A percentile compares a stretch with the other conserved stretches of the same genome.
These are phyloP conservation scores for Aphaenogaster rudis DNA, from an alignment of 1,140 invertebrate genomes.

Conservation along the genomic window DNA sequence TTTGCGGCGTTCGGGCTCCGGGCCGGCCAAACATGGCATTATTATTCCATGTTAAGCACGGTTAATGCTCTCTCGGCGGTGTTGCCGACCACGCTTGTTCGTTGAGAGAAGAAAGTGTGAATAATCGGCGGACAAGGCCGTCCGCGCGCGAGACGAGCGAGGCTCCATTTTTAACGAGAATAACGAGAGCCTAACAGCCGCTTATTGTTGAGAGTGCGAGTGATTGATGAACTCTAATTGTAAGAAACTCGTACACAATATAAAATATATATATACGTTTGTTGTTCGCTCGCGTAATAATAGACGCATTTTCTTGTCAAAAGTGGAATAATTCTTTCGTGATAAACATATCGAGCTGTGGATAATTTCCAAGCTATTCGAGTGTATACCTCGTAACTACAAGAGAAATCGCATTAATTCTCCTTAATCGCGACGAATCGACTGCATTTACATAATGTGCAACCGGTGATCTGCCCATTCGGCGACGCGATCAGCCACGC, in stretches of 20 bases:
- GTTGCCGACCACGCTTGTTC: slow-evolving; percentile 10
- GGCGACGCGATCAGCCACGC: neutral
- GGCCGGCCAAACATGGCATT: slow-evolving; percentile 54
- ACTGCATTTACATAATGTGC: slow-evolving; percentile 32
- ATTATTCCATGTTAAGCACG: slow-evolving; percentile 62
- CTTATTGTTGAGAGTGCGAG: slow-evolving; percentile 14
- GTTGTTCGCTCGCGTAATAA: neutral
- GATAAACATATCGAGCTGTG: neutral
- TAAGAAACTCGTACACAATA: neutral
- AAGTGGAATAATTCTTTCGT: neutral
- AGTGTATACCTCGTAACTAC: neutral
- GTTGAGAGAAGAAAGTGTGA: slow-evolving; percentile 45
- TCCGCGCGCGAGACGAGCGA: neutral
- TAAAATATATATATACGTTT: neutral
- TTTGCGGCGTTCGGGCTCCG: slow-evolving; percentile 33
- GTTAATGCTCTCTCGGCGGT: slow-evolving; percentile 49
- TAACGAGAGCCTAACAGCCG: slow-evolving; percentile 35
- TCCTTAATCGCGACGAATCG: slow-evolving; percentile 17
- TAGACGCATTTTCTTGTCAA: neutral
- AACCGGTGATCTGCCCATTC: slow-evolving; percentile 27
- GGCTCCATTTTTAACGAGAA: slow-evolving; percentile 43
- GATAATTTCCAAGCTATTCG: slow-evolving; percentile 2
- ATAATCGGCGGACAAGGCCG: slow-evolving; percentile 41
- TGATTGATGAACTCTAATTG: slow-evolving; percentile 34
- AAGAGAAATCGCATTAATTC: slow-evolving; percentile 28